Percentiles rank a stretch among this genome's conserved stretches.
Evolutionary conservation across 1,140 invertebrate genomes (phyloP).

Genomic region (Druon quercuslanigerum): DNA sequence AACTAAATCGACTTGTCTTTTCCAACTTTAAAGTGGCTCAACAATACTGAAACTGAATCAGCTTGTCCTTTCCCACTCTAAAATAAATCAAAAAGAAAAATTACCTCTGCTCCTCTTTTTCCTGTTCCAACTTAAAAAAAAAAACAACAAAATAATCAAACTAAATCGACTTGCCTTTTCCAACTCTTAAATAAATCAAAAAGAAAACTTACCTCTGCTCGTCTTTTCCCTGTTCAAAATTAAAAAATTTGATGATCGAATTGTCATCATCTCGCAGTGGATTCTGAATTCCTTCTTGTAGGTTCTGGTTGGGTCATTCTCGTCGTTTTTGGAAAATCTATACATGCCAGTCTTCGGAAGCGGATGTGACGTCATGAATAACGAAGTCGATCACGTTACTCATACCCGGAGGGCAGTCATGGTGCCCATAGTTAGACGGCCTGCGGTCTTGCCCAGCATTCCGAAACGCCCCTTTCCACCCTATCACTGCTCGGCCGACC

Average conservation of each 20-base stretch:
- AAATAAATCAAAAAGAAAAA: no score
- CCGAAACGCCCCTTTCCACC: conserved; percentile 68
- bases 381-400: conserved; percentile 48
- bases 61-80: no score
- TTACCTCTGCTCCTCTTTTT: no score
- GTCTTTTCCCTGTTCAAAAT: no score
- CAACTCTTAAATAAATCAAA: no score
- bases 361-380: conserved; percentile 44
- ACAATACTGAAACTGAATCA: no score
- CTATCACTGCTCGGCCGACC: conserved; percentile 68
- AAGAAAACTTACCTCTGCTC: no score
- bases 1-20: no score
- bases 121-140: no score
- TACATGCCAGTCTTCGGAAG: conserved; percentile 18
- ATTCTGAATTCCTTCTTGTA: neutral
- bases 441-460: conserved; percentile 64
- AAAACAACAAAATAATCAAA: no score
- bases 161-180: no score
- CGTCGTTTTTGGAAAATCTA: conserved; percentile 34
- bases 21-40: no score
- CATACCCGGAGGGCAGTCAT: conserved; percentile 49
- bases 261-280: neutral
- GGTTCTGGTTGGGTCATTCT: conserved; percentile 3
- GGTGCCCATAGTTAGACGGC: conserved; percentile 48
- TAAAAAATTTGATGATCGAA: neutral